Evolutionary conservation across 2,113 vertebrate species (phyloP).

Genomic region (Sinocyclocheilus rhinocerous): DNA sequence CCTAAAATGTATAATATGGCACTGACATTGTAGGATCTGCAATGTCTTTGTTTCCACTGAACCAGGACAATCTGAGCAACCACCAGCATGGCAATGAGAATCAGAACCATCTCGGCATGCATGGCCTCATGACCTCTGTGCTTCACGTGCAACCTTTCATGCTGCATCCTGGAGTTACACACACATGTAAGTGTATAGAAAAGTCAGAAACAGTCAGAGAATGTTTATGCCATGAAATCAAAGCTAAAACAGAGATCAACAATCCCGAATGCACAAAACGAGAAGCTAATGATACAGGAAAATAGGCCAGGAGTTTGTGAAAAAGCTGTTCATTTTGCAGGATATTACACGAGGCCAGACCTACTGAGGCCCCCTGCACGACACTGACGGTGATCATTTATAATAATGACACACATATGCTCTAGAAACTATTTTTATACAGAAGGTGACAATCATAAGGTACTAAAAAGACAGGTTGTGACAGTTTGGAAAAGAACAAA

Average conservation of each 20-base stretch:
- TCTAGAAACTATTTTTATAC: slow-evolving; percentile 25
- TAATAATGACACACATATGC: slow-evolving; percentile 1
- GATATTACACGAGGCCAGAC: not conserved
- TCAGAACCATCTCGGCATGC: slow-evolving; percentile 76
- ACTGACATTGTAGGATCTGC: slow-evolving; percentile 71
- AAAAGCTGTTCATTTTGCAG: not conserved
- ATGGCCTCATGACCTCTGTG: slow-evolving; percentile 74
- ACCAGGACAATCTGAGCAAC: slow-evolving; percentile 73
- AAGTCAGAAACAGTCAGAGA: not conserved
- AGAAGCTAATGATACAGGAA: slow-evolving; percentile 1
- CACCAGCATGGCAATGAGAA: slow-evolving; percentile 73
- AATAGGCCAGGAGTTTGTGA: not conserved
- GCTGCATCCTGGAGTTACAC: slow-evolving; percentile 68
- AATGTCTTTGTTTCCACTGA: slow-evolving; percentile 78
- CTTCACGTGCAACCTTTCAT: slow-evolving; percentile 67
- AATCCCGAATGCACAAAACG: not conserved
- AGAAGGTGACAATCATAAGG: slow-evolving; percentile 10
- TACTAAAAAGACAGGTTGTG: not conserved
- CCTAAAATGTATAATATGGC: not conserved
- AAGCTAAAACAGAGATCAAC: not conserved
- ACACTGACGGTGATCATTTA: not conserved
- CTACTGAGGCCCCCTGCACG: not conserved
- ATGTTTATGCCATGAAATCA: not conserved
- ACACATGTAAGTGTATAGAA: not conserved
- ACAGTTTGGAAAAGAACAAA: not conserved